Evolutionary conservation across 1,140 invertebrate species (phyloP).

Genomic region (Holcopasites calliopsidis): DNA sequence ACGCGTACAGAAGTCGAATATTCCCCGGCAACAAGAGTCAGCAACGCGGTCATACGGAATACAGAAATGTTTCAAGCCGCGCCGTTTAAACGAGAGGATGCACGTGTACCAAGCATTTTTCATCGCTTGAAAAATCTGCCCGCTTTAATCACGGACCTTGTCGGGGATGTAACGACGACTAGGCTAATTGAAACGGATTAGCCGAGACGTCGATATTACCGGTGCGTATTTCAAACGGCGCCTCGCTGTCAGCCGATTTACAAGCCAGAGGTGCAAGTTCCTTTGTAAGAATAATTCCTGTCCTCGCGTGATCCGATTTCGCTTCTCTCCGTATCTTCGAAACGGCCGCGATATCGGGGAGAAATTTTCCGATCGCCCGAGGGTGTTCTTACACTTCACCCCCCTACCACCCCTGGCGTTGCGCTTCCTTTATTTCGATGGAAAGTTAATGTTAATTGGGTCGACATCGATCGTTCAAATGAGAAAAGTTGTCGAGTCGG

Average conservation of each 20-base stretch:
- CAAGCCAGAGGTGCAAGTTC: conserved; percentile 3
- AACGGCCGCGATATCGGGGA: conserved; percentile 2
- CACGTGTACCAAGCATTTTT: background rate
- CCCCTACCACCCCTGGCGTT: conserved; percentile 10
- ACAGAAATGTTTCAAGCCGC: background rate
- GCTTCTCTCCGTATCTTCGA: conserved; percentile 28
- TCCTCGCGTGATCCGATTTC: background rate
- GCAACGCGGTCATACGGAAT: background rate
- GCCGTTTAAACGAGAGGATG: background rate
- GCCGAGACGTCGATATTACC: background rate
- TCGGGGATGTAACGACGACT: background rate
- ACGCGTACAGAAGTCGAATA: too few relatives aligned
- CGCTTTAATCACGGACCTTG: background rate
- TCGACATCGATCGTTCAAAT: conserved; percentile 71
- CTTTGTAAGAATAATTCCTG: conserved; percentile 4
- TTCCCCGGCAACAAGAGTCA: background rate
- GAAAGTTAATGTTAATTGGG: conserved; percentile 71
- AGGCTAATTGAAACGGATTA: conserved; percentile 11
- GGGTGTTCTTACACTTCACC: background rate
- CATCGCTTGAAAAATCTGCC: background rate
- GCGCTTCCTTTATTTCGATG: conserved; percentile 50
- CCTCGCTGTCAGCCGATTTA: background rate
- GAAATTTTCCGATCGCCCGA: conserved; percentile 22
- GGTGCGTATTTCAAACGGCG: background rate
- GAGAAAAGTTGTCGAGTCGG: conserved; percentile 66